Evolutionary conservation across 1,140 invertebrate species (phyloP).

Genomic region (Vanessa atalanta): DNA sequence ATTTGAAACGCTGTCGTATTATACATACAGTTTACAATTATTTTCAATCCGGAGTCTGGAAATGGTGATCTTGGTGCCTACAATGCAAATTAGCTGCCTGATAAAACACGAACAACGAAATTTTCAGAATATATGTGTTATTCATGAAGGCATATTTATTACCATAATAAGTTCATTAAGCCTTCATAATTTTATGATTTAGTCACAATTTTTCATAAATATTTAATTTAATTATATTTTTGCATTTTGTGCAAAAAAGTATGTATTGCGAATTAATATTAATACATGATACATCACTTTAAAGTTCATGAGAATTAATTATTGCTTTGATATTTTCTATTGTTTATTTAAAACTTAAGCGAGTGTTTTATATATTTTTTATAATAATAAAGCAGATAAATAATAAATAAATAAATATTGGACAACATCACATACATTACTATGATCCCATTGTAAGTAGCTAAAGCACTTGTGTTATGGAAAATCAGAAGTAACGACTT

Average conservation of each 20-base stretch:
- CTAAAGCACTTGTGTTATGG: too few species aligned
- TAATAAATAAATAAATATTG: too few species aligned
- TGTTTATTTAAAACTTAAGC: not conserved
- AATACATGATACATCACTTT: too few species aligned
- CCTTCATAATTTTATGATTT: conserved; percentile 14
- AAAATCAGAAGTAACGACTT: too few species aligned
- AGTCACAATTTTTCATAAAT: not conserved
- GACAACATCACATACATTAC: too few species aligned
- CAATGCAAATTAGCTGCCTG: conserved; percentile 27
- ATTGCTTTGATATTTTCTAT: not conserved
- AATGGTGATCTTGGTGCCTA: conserved; percentile 20
- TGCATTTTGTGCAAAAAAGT: not conserved
- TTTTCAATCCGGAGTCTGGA: conserved; percentile 10
- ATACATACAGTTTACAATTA: conserved; percentile 6
- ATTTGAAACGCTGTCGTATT: not conserved
- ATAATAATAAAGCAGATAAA: too few species aligned
- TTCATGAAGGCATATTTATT: conserved; percentile 29
- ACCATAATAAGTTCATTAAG: conserved; percentile 27
- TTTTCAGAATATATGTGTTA: conserved; percentile 21
- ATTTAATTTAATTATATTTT: conserved; percentile 5
- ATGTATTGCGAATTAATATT: too few species aligned
- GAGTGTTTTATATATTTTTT: too few species aligned
- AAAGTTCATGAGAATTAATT: too few species aligned
- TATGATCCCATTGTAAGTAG: too few species aligned
- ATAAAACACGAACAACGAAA: conserved; percentile 30